Conservation (phyloP, 2,113 vertebrate species). For the Albula glossodonta region DNA sequence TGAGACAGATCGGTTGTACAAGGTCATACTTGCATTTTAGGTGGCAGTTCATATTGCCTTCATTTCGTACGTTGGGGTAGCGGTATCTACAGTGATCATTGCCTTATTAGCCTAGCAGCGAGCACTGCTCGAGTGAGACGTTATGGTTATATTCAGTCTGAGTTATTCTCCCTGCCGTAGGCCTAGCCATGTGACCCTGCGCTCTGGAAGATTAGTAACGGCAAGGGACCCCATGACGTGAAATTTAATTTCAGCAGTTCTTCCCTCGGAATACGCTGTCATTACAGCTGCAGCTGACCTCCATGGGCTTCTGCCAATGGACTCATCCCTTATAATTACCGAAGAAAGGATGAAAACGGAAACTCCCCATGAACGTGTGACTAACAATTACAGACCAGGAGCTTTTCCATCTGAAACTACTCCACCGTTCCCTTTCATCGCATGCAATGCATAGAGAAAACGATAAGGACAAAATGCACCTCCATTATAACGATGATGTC, state of each 20-base stretch:
- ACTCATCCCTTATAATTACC: constrained; percentile 9
- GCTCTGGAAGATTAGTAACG: constrained; percentile 22
- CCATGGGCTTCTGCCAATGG: not conserved
- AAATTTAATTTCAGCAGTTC: constrained; percentile 21
- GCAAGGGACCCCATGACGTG: constrained; percentile 8
- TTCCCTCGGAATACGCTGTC: not conserved
- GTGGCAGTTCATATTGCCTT: not conserved
- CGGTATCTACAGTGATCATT: not conserved
- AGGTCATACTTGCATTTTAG: not conserved
- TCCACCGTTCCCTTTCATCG: no score
- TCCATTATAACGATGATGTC: no score
- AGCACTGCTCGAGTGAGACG: not conserved
- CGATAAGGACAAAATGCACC: no score
- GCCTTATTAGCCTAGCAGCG: not conserved
- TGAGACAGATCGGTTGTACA: no score
- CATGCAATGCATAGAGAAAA: no score
- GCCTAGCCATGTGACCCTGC: not conserved
- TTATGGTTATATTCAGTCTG: not conserved
- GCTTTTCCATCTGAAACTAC: not conserved
- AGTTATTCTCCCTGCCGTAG: not conserved
- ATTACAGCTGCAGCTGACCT: not conserved
- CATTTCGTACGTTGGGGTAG: not conserved
- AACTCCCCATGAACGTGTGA: not conserved
- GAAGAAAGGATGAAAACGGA: not conserved
- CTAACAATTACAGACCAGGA: no score